Conservation (phyloP, 2,113 vertebrate genomes). For the Saccopteryx bilineata region DNA sequence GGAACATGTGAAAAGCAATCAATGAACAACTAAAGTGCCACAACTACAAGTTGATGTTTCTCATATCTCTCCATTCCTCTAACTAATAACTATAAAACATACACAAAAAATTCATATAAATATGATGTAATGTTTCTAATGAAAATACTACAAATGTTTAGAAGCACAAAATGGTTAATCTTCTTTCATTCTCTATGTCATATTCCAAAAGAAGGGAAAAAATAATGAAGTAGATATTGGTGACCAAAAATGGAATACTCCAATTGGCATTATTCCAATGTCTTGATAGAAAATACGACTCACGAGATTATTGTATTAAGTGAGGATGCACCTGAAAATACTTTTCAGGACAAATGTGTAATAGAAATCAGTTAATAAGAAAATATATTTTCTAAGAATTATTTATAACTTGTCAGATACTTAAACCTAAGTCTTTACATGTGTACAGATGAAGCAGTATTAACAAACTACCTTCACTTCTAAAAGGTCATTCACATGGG, state of each 20-base stretch:
- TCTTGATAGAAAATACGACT: neutral
- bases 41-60: no score
- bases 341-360: neutral
- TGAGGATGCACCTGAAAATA: constrained; percentile 42
- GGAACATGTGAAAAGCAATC: no score
- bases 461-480: neutral
- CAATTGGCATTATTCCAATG: constrained; percentile 21
- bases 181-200: neutral
- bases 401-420: neutral
- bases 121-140: neutral
- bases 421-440: neutral
- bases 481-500: neutral
- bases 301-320: neutral
- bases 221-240: neutral
- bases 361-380: neutral
- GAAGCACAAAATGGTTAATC: neutral
- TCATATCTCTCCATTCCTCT: no score
- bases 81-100: no score
- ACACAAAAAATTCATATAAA: neutral
- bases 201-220: neutral
- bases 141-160: neutral
- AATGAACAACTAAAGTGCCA: no score
- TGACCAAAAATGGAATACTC: neutral
- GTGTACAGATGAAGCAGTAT: neutral
- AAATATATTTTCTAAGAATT: neutral